These are phyloP conservation scores for Cervus canadensis DNA, from an alignment of 2,113 vertebrate genomes.

Conservation along the genomic window DNA sequence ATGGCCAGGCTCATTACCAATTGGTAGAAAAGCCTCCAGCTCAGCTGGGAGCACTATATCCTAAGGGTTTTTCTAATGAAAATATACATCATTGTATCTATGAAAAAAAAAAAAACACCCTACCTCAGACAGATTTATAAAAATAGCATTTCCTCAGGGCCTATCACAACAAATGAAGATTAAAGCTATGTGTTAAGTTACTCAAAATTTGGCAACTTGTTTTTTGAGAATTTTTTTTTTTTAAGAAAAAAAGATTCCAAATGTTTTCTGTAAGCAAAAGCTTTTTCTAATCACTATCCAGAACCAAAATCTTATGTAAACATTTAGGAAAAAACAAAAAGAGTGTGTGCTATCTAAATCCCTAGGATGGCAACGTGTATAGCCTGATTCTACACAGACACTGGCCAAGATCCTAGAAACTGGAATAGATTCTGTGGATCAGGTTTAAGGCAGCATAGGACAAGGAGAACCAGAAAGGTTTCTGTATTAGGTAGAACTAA, in stretches of 20 bases:
- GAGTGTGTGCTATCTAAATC: not conserved
- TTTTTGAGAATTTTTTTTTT: conserved; percentile 1
- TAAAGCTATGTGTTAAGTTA: not conserved
- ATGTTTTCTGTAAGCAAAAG: not conserved
- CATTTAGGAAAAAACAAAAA: not conserved
- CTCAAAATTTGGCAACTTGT: not conserved
- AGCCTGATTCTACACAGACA: not conserved
- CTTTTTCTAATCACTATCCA: not conserved
- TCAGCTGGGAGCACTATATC: not conserved
- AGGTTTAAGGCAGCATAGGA: not conserved
- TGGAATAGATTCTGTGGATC: not conserved
- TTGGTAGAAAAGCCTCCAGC: not conserved
- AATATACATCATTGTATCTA: not conserved
- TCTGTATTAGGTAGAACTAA: not conserved
- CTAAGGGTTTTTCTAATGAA: conserved; percentile 26
- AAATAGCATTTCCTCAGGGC: not conserved
- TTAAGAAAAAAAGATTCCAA: not conserved
- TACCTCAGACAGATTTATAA: not conserved
- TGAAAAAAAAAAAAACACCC: not conserved
- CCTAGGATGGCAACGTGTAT: not conserved
- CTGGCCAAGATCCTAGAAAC: not conserved
- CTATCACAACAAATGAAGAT: not conserved
- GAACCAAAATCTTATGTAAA: conserved; percentile 2
- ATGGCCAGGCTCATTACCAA: conserved; percentile 25
- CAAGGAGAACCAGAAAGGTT: not conserved